Base-by-base conservation (phyloP, 2,113 vertebrate species). In the Murina feae region DNA sequence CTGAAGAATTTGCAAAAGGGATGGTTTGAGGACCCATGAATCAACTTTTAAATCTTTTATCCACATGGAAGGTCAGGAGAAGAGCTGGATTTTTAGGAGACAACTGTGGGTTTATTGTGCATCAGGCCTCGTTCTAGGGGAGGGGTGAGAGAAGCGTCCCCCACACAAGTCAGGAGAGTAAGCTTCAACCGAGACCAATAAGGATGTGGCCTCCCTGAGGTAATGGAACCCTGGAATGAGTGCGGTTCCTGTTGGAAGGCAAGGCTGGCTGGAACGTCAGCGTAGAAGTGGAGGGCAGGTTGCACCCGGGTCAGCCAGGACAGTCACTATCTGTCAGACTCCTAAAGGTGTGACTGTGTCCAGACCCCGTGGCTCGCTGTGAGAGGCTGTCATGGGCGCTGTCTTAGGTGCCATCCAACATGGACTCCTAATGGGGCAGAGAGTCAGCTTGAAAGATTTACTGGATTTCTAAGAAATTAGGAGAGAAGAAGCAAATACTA, bases 41-140 rank as follows among this genome's bases (percentile, higher is more conserved):
- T 89, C 91, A 93, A 68, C 51, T 87, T 63, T 90, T 58, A 89
- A 76, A 93, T 32, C 69, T 95, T 96, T 71, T 39, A 84, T 80
- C 53, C 35, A 53, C 28, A 49, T 35, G 37, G 78, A 90, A 82
- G 39, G 20, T 82, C 78, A 89, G 37, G 39, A 47, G 75, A 80
- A 85, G 89, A 88, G 85, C 78, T 66, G 35, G 35, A 44, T 23
- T 81, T 85, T 94, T 55, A 49, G 60, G 44, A 90, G 42, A 65
- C 2, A 74, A n/a, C 9, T 65, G 12, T 85, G 51, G 69, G 32
- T 49, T 55, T 47, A 55, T 4, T 76, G 53, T 7, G 4, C 1
- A 44, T 71, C 69, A 91, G 51, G 21, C 13, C 11, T 94, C 21
- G 18, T 66, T 83, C 51, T 25, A n/a, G 51, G 9, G n/a, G 39